phyloP scores from a whole-genome alignment of 1,140 invertebrate species.

The Solenopsis fugax region DNA sequence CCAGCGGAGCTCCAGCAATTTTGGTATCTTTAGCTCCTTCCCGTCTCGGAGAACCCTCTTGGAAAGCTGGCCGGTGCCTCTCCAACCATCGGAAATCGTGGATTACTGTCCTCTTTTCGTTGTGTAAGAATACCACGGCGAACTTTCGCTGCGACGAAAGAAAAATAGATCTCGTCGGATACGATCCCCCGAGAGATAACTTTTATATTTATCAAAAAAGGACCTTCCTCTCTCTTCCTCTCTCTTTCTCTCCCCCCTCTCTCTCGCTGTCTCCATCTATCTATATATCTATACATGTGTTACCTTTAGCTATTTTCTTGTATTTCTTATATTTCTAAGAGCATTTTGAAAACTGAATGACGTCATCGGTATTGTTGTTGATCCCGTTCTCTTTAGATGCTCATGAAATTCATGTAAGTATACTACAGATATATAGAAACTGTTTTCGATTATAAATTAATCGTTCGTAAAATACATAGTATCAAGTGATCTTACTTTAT shows the following conservation, averaged over 20 bases:
- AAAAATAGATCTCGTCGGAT: slow-evolving; percentile 74
- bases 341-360: slow-evolving; percentile 41
- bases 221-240: background rate
- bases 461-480: background rate
- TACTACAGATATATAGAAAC: background rate
- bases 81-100: slow-evolving; percentile 67
- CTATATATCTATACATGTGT: background rate
- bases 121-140: slow-evolving; percentile 49
- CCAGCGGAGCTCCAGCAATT: slow-evolving; percentile 42
- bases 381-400: background rate
- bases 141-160: slow-evolving; percentile 67
- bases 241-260: background rate
- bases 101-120: slow-evolving; percentile 69
- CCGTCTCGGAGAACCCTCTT: slow-evolving; percentile 29
- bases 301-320: slow-evolving; percentile 29
- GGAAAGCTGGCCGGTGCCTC: slow-evolving; percentile 47
- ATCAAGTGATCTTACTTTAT: background rate
- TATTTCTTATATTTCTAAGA: slow-evolving; percentile 51
- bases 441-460: background rate
- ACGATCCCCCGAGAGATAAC: slow-evolving; percentile 68
- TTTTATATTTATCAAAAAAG: slow-evolving; percentile 71
- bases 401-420: slow-evolving; percentile 13
- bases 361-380: background rate
- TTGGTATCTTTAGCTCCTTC: slow-evolving; percentile 58
- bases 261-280: background rate